Base-by-base conservation (phyloP, 2,797 vertebrate genomes). In the Cyprinodon diabolis region DNA sequence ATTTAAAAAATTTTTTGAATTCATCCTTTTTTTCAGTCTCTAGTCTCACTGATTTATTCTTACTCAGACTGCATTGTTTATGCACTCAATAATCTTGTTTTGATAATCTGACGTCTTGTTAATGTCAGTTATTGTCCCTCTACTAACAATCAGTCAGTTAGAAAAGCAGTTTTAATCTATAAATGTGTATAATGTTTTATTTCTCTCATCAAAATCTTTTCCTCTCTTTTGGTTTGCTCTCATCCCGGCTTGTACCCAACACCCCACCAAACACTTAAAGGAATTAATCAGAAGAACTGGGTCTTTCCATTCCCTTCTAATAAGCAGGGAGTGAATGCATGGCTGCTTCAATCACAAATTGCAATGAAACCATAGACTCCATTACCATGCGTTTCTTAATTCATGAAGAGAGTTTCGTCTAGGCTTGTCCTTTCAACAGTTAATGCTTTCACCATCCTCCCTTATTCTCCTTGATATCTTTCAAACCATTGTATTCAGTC, bases 311-410 rank as follows among this genome's bases (percentile, higher is more conserved):
- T 91, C 86, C 84, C 82, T 78, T 71, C 87, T 90, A 91, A 91
- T 92, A 92, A 92, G 89, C 90, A 84, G 87, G 76, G 86, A 88
- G 75, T 91, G 85, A 91, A 93, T 91, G 92, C 90, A 90, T 92
- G 90, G 84, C 84, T 92, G 91, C 88, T 67, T 87, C 88, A 82
- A 90, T 92, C 89, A 91, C 91, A 92, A 92, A 90, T 80, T 86
- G 88, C 90, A 89, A 91, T 85, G 90, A 94, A 90, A 92, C 87
- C 87, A 89, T 88, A 86, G 90, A 90, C 89, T 92, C 88, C 89
- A 90, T 92, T 92, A 90, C 91, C 91, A 86, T 55, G 58, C 88
- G 81, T 85, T 91, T 91, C 89, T 91, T 93, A 92, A 92, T 93
- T 93, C 87, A 92, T 90, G 86, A 93, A 86, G 87, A 85, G 82